Percentiles rank a stretch among this genome's conserved stretches.
phyloP scores from a whole-genome alignment of 2,797 vertebrate genomes.

The Varecia variegata region DNA sequence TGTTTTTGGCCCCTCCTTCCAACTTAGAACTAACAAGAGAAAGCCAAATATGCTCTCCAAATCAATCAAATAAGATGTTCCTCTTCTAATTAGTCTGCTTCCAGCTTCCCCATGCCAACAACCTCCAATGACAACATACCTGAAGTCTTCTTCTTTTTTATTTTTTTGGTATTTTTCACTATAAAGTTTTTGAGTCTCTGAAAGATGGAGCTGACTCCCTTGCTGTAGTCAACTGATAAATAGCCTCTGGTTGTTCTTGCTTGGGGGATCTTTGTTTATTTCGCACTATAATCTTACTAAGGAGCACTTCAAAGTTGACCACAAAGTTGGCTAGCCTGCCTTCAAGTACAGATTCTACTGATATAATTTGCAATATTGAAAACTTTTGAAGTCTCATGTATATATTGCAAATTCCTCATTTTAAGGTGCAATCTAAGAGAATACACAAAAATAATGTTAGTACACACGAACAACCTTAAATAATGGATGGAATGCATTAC shows the following conservation, averaged over 20 bases:
- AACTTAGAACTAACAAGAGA: background rate
- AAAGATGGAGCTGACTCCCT: background rate
- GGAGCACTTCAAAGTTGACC: background rate
- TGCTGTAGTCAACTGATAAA: background rate
- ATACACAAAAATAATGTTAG: background rate
- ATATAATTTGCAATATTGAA: background rate
- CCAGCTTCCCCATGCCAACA: background rate
- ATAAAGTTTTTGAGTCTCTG: background rate
- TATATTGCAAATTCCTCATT: background rate
- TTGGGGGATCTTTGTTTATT: background rate
- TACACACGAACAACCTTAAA: background rate
- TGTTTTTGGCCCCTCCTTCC: background rate
- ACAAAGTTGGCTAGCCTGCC: background rate
- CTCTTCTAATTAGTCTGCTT: background rate
- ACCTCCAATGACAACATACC: background rate
- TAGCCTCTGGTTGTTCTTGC: background rate
- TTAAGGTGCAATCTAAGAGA: background rate
- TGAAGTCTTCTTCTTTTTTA: background rate
- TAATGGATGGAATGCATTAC: background rate
- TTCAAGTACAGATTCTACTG: background rate
- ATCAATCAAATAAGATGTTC: background rate
- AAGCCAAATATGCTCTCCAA: background rate
- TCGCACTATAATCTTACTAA: background rate
- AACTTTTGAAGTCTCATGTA: background rate
- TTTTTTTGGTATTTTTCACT: fast-evolving